These are phyloP conservation scores for Fopius arisanus DNA, from an alignment of 1,140 invertebrate species.

Conservation along the genomic window DNA sequence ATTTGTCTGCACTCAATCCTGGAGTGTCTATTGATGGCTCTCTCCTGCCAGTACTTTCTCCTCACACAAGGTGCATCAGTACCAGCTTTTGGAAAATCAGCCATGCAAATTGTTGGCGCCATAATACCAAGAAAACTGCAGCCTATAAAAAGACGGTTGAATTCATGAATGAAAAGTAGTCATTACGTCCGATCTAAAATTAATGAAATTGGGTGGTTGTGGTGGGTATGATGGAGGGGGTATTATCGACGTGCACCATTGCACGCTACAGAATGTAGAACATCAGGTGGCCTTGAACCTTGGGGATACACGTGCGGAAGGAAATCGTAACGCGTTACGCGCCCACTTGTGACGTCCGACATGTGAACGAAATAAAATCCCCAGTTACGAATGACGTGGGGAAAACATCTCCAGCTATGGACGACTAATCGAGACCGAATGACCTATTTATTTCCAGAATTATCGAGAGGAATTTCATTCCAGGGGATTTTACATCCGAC, in stretches of 20 bases:
- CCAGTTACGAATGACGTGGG: not conserved
- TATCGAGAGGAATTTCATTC: too few species aligned
- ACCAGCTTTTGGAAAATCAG: not conserved
- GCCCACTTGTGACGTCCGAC: not conserved
- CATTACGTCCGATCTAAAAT: not conserved
- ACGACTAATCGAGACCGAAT: not conserved
- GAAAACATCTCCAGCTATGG: not conserved
- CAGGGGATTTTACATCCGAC: too few species aligned
- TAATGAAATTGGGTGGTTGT: not conserved
- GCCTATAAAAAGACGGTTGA: not conserved
- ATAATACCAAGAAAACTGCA: not conserved
- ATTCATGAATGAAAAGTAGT: not conserved
- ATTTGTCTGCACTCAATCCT: not conserved
- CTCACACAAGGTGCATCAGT: not conserved
- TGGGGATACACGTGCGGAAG: conserved; percentile 13
- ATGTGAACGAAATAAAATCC: conserved; percentile 1
- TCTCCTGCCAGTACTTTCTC: not conserved
- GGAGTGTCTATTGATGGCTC: not conserved
- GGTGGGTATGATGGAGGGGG: not conserved
- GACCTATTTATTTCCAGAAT: too few species aligned
- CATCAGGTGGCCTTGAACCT: conserved; percentile 17
- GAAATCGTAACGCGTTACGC: not conserved
- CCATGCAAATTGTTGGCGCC: conserved; percentile 9
- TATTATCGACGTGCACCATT: not conserved
- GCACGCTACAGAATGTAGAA: not conserved